Conservation (phyloP, 1,140 invertebrate species). For the Telenomus remus region DNA sequence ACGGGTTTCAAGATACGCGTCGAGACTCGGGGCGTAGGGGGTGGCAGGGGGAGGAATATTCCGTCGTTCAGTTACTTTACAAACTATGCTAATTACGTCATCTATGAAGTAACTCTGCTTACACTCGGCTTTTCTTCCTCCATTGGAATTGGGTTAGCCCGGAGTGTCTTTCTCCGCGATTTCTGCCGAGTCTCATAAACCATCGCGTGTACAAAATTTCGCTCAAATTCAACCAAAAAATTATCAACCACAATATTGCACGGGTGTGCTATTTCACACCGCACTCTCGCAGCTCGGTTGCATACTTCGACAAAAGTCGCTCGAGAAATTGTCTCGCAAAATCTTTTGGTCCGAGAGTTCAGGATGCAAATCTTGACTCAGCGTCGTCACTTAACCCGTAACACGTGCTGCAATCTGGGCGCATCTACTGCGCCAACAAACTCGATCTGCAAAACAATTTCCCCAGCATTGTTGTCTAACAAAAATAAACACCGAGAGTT, state of each 20-base stretch:
- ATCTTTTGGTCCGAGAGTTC: too few relatives aligned
- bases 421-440: constrained; percentile 44
- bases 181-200: constrained; percentile 38
- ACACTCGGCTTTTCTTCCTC: constrained; percentile 41
- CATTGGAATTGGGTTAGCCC: constrained; percentile 50
- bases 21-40: too few relatives aligned
- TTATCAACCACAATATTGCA: too few relatives aligned
- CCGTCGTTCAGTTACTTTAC: constrained; percentile 42
- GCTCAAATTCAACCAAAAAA: too few relatives aligned
- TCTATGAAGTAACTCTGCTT: constrained; percentile 47
- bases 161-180: constrained; percentile 17
- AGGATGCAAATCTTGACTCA: constrained; percentile 2
- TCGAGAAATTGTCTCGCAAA: too few relatives aligned
- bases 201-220: too few relatives aligned
- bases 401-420: constrained; percentile 47
- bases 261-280: too few relatives aligned
- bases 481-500: constrained; percentile 42
- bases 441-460: constrained; percentile 41
- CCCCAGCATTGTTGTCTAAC: constrained; percentile 26
- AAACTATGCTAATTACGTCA: constrained; percentile 54
- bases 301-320: too few relatives aligned
- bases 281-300: too few relatives aligned
- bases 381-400: constrained; percentile 20
- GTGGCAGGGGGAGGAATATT: constrained; percentile 18
- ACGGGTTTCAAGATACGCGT: constrained; percentile 34